These are phyloP conservation scores for Pelosia muscerda DNA, from an alignment of 2,888 invertebrate species.

Conservation along the genomic window DNA sequence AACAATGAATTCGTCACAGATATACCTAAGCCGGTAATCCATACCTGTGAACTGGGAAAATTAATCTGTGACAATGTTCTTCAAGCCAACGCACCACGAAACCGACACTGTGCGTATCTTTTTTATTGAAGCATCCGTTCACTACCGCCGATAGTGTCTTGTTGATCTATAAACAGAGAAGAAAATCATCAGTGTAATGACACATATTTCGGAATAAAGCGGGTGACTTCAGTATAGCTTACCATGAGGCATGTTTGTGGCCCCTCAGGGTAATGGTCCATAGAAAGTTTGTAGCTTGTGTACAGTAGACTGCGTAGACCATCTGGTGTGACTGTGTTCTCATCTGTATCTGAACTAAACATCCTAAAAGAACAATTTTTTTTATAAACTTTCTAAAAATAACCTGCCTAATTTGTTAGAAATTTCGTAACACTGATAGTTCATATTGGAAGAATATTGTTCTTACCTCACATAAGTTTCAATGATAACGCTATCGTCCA, in stretches of 20 bases:
- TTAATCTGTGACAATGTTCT: slow-evolving; percentile 91
- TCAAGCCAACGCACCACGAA: slow-evolving; percentile 94
- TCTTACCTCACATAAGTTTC: slow-evolving; percentile 88
- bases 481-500: slow-evolving; percentile 87
- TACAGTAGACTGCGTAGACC: slow-evolving; percentile 89
- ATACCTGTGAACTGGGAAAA: slow-evolving; percentile 92
- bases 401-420: neutral
- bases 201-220: no score
- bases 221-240: slow-evolving; percentile 34
- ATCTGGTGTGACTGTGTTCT: slow-evolving; percentile 88
- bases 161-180: slow-evolving; percentile 77
- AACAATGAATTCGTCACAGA: neutral
- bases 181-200: neutral
- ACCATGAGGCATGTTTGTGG: slow-evolving; percentile 88
- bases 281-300: slow-evolving; percentile 92
- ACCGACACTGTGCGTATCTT: slow-evolving; percentile 90
- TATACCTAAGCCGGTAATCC: neutral
- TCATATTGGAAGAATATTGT: neutral
- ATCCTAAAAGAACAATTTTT: slow-evolving; percentile 69
- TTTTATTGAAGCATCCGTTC: slow-evolving; percentile 93
- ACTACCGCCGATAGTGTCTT: slow-evolving; percentile 91
- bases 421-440: neutral
- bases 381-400: no score
- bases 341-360: slow-evolving; percentile 85
- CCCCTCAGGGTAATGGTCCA: slow-evolving; percentile 92